Evolutionary conservation across 2,797 vertebrate genomes (phyloP), one percentile per base, ranked within the genome.

Genomic region (Onychomys torridus): DNA sequence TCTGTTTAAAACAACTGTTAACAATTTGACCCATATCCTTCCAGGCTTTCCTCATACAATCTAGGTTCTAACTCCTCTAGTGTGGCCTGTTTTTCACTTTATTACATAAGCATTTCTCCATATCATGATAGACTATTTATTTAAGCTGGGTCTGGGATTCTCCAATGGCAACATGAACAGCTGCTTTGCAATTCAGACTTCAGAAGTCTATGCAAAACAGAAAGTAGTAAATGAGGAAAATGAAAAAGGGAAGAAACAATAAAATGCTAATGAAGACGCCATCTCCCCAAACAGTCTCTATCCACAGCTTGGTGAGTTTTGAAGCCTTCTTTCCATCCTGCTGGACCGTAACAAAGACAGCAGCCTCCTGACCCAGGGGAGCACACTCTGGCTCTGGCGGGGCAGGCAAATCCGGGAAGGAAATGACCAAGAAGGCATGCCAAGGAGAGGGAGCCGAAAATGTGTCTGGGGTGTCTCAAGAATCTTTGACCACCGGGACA

Each of bases 191-290:
- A 57, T 85, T 97, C 52, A 73, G 69, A 93, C 89, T 95, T 97
- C 71, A 84, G 92, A 97, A 86, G 89, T 81, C 77, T 94, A 94
- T 69, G 69, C 76, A 59, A 14, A 95, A 77, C 83, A 94, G 79
- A 96, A 95, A 86, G 94, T 77, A 93, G 94, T 82, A 96, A 97
- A 95, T 90, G 93, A 95, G 86, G 43, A 85, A n/a, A 78, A 61
- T 93, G 86, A 91, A 67, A 83, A 86, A 49, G 76, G 32, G 93
- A 95, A 92, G 83, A 32, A 79, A 89, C 55, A 84, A 57, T 95
- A 90, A 89, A 73, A 90, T 27, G 78, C 94, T 81, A 92, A 96
- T 75, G 89, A 97, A 81, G 88, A 91, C 12, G 14, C 32, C 63
- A 10, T 61, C 79, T 96, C 90, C 88, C 61, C 11, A 92, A 95